Base-by-base conservation (phyloP, 2,888 invertebrate species). In the Cinara cedri region DNA sequence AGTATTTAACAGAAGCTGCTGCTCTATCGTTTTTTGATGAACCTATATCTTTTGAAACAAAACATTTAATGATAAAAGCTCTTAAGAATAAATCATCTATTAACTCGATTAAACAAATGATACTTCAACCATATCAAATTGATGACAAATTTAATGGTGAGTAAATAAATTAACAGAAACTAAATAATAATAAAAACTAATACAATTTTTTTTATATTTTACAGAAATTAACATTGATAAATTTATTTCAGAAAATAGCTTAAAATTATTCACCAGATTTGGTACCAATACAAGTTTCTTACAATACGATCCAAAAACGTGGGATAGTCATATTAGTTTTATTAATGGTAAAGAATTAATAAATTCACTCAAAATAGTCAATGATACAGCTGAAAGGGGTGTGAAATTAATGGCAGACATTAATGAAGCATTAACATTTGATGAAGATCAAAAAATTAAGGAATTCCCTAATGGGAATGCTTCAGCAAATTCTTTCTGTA, bases 1-100 rank as follows among this genome's bases (percentile, higher is more conserved):
- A 83, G 83, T 83, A 83, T 81, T 81, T 83, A 24, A 70, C 71
- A n/a, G 80, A 83, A 72, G 26, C 81, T 11, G 81, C 81, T 60
- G 71, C 66, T 2, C 62, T 83, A 71, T 76, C 82, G 26, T 80
- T 83, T 66, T 83, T 83, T 26, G 75, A 75, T 34, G 49, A 75
- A 42, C 16, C n/a, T 11, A 57, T 57, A 24, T 24, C 55, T 57
- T 21, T 57, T 57, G 34, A 62, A 62, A 62, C 26, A 62, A 62
- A 62, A 62, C 34, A 34, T 34, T 62, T 62, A 62, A 62, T 62
- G 60, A n/a, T 62, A 62, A 10, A 62, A 62, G 60, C 60, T 62
- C 34, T 62, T 62, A 62, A 62, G 34, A 62, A 62, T 16, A 16
- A 62, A 62, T 62, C 60, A 62, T 62, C 60, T 10, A 62, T 62